Percentiles rank a stretch among this genome's conserved stretches.
These are phyloP conservation scores for Peromyscus melanophrys DNA, from an alignment of 2,797 vertebrate genomes.

Conservation along the genomic window DNA sequence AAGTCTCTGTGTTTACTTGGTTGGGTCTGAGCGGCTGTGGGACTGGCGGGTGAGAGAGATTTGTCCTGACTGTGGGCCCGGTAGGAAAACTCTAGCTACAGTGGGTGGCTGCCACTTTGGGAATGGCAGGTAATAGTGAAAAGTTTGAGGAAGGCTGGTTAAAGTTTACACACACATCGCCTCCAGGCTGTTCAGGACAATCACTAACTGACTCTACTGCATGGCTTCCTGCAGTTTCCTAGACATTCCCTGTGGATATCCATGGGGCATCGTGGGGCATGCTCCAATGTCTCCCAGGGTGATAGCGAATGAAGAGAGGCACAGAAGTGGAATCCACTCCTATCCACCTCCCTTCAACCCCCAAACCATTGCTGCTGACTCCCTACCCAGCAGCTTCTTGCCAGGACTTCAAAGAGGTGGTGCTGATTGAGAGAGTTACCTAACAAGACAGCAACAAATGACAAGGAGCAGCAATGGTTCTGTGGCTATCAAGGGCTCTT, in stretches of 20 bases:
- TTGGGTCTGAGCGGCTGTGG: too few relatives aligned
- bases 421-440: not conserved
- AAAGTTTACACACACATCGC: not conserved
- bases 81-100: too few relatives aligned
- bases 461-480: not conserved
- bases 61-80: too few relatives aligned
- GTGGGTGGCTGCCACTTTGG: not conserved
- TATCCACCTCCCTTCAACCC: not conserved
- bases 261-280: rapidly evolving
- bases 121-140: not conserved
- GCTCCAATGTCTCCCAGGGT: not conserved
- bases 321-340: too few relatives aligned
- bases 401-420: not conserved
- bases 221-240: not conserved
- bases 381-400: not conserved
- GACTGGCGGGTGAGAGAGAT: too few relatives aligned
- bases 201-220: not conserved
- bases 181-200: not conserved
- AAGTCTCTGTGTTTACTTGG: too few relatives aligned
- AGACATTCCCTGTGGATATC: not conserved
- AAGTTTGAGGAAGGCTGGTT: not conserved
- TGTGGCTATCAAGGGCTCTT: not conserved
- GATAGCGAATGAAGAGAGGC: not conserved
- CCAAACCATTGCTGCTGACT: not conserved
- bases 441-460: not conserved